Evolutionary conservation across 1,140 invertebrate genomes (phyloP), one percentile per base, ranked within the genome.

Genomic region (Pemphigus obesinymphae): DNA sequence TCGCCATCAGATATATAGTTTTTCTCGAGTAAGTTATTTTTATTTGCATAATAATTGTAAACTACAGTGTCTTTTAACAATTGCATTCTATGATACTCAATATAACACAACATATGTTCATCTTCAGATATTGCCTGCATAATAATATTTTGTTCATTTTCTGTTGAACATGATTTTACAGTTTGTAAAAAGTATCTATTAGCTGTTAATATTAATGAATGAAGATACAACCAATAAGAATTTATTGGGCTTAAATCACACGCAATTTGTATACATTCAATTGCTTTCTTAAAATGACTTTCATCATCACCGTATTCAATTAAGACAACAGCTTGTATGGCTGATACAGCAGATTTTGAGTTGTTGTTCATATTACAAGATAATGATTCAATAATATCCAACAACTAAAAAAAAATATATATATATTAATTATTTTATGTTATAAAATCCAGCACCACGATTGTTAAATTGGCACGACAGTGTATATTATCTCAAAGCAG

Each of bases 191-290:
- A 58, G 7, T 40, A n/a, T 40, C 73, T 76, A 40, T 76, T 29
- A 55, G 50, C 73, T 55, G 31, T 26, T n/a, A 76, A 37, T 23
- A 26, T n/a, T 40, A 76, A 29, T 37, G 73, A 76, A 58, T 37
- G 2, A 37, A 76, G 23, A 76, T 76, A 76, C 58, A 76, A 76
- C 73, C 73, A 76, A 58, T 76, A 2, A 34, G 73, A 58, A 58
- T 17, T 55, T 1, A n/a, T 76, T 15, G 73, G 73, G 43, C 58
- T n/a, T 20, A 76, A 76, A 76, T 58, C 73, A 58, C 73, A 76
- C 15, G 73, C 73, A 58, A 58, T 76, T 26, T 58, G 58, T 6
- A 31, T 34, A 34, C 10, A 2, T 7, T 76, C 73, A 58, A 31
- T 34, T 40, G 73, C 73, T 76, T 76, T 76, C 26, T 76, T 76